Evolutionary conservation across 2,888 invertebrate species (phyloP).

Genomic region (Pediacus dermestoides): DNA sequence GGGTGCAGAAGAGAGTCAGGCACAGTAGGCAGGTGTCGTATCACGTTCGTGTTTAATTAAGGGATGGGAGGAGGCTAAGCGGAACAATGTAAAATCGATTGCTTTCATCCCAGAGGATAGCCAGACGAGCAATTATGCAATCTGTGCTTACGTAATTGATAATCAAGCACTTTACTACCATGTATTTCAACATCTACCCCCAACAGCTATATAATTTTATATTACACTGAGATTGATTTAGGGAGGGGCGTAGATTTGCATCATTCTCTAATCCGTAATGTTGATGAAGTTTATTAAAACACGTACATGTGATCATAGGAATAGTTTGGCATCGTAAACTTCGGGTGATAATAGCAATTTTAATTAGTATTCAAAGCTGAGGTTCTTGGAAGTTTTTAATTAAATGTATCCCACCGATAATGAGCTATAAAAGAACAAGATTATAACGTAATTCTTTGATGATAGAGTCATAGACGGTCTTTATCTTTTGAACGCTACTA

Average conservation of each 20-base stretch:
- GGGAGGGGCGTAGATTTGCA: too few relatives aligned
- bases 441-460: too few relatives aligned
- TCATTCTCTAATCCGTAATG: too few relatives aligned
- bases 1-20: too few relatives aligned
- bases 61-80: conserved; percentile 38
- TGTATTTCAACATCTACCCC: background rate
- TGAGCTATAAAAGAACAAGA: too few relatives aligned
- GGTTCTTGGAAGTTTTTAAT: conserved; percentile 35
- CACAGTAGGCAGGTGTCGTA: conserved; percentile 28
- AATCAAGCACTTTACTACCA: conserved; percentile 49
- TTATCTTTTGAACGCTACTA: too few relatives aligned
- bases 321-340: too few relatives aligned
- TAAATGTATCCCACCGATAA: conserved; percentile 35
- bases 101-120: conserved; percentile 49
- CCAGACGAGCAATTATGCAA: conserved; percentile 58
- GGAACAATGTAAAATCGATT: conserved; percentile 45
- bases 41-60: conserved; percentile 40
- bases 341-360: conserved; percentile 34
- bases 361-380: conserved; percentile 38
- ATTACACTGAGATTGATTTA: too few relatives aligned
- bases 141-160: conserved; percentile 59
- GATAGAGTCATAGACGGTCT: too few relatives aligned
- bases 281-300: too few relatives aligned
- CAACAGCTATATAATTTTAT: too few relatives aligned
- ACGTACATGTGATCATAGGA: conserved; percentile 19